Evolutionary conservation across 2,797 vertebrate genomes (phyloP).

Genomic region (Coreius guichenoti): DNA sequence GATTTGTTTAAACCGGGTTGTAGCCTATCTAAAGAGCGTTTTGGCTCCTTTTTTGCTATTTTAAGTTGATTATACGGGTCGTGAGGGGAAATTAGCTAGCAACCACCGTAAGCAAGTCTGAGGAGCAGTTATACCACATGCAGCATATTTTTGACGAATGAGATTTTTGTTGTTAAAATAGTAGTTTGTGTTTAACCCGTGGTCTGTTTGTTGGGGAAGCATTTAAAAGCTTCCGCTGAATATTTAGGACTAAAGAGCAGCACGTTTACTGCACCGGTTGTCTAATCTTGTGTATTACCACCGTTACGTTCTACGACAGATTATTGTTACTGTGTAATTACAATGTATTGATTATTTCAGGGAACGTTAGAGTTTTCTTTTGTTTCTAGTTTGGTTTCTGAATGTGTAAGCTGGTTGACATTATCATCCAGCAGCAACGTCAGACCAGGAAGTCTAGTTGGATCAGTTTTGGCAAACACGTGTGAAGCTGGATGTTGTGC

Average conservation of each 20-base stretch:
- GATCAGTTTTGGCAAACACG: conserved; percentile 60
- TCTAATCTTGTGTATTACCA: not conserved
- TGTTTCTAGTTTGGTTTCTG: not conserved
- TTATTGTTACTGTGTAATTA: not conserved
- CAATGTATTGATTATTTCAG: not conserved
- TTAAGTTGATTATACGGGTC: conserved; percentile 28
- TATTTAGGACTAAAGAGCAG: not conserved
- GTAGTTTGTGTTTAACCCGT: not conserved
- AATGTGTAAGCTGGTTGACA: conserved; percentile 36
- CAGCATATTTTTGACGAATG: not conserved
- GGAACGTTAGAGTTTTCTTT: not conserved
- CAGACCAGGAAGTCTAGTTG: conserved; percentile 64
- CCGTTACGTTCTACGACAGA: not conserved
- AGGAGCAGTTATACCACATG: conserved; percentile 17
- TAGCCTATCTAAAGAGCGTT: not conserved
- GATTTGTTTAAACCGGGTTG: not conserved
- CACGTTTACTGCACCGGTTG: not conserved
- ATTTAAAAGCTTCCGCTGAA: not conserved
- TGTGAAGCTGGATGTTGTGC: conserved; percentile 53
- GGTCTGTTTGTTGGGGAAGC: not conserved
- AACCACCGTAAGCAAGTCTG: conserved; percentile 3
- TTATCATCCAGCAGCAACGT: conserved; percentile 53
- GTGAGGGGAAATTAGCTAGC: conserved; percentile 37
- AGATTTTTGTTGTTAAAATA: not conserved
- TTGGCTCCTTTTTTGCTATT: not conserved